Base-by-base conservation (phyloP, 1,140 invertebrate genomes). In the Dreissena polymorpha region DNA sequence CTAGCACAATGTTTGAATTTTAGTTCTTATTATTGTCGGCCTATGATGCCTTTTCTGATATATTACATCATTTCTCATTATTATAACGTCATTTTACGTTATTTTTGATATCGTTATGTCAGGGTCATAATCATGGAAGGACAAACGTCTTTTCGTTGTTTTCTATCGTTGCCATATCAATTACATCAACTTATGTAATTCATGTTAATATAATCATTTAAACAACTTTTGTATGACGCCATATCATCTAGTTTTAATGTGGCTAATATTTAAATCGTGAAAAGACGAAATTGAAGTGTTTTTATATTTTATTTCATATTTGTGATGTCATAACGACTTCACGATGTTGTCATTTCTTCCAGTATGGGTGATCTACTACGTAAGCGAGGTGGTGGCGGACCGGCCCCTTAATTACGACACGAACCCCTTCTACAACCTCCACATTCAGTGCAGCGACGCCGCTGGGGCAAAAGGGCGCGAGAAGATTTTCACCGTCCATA, bases 351-450 rank as follows among this genome's bases (percentile, higher is more conserved):
- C 13, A 18, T 50, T 39, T 67, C 10, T 80, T 25, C 39, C 70
- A 82, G 79, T n/a, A 39, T 82, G 70, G 79, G 39, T 55, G 16
- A n/a, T 74, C 63, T 74, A 57, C 53, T 82, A 82, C 49, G 71
- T 74, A 5, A 50, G 79, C 23, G 25, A 74, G 57, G 78, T 13
- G 16, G 69, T 73, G 55, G 78, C 78, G 12, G 70, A 57, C 18
- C 49, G 64, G 49, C 39, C 60, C 0, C 60, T 82, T 14, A 72
- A 27, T n/a, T 71, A 64, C 21, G 69, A 57, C 27, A 39, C 21
- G 13, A 68, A 23, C 5, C 21, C 70, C 0, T 65, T 7, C 14
- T 74, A 82, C 23, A 23, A 65, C 21, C 18, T 82, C n/a, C 10
- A 18, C 7, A 21, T 82, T 10, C 29, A 27, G 65, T 82, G 79